Evolutionary conservation across 1,140 invertebrate genomes (phyloP).

Genomic region (Pseudomyrmex cubaensis): DNA sequence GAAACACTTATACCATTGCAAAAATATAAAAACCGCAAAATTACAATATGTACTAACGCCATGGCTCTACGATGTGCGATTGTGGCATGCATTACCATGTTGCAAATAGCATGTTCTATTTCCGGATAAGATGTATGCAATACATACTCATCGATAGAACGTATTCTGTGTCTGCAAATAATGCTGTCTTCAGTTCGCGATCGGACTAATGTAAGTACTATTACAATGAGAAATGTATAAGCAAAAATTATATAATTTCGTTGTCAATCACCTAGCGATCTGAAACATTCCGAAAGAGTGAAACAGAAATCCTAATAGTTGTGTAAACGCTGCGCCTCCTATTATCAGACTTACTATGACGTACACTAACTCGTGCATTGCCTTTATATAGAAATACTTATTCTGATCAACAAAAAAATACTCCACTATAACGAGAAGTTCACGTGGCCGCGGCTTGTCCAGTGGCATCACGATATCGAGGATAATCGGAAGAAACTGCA

Average conservation of each 20-base stretch:
- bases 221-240: too few species aligned
- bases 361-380: too few species aligned
- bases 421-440: constrained; percentile 4
- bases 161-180: not conserved
- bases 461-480: constrained; percentile 27
- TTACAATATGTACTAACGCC: not conserved
- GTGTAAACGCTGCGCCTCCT: not conserved
- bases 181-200: too few species aligned
- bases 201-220: too few species aligned
- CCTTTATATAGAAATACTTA: too few species aligned
- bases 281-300: not conserved
- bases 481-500: constrained; percentile 7
- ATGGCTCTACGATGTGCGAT: not conserved
- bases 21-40: not conserved
- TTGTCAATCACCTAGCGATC: not conserved
- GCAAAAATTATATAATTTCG: not conserved
- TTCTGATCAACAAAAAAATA: not conserved
- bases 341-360: too few species aligned
- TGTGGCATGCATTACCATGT: not conserved
- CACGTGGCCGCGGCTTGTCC: constrained; percentile 15
- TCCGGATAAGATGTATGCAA: not conserved
- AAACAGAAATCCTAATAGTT: not conserved
- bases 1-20: too few species aligned
- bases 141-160: not conserved
- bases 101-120: not conserved